A percentile compares a stretch with the other conserved stretches of the same genome.
Evolutionary conservation across 2,797 vertebrate genomes (phyloP).

Genomic region (Gambusia yucatana): DNA sequence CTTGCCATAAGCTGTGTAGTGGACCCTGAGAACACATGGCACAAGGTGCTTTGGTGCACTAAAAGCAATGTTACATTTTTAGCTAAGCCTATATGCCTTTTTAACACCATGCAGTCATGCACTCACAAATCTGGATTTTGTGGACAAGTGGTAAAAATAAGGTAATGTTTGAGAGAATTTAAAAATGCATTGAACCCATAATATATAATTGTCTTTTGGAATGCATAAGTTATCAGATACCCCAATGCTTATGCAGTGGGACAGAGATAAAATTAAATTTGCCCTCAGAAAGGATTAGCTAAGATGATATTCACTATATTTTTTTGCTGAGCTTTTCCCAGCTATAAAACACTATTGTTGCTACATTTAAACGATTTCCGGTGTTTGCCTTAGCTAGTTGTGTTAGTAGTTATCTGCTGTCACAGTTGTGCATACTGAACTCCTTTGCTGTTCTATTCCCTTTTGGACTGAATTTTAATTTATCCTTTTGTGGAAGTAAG

Average conservation of each 20-base stretch:
- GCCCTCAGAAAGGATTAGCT: neutral
- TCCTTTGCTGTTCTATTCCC: neutral
- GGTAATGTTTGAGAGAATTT: neutral
- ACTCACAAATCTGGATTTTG: neutral
- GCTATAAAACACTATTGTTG: neutral
- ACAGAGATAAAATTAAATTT: neutral
- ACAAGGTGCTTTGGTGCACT: neutral
- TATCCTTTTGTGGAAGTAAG: constrained; percentile 9
- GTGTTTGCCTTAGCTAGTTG: neutral
- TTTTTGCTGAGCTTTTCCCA: neutral
- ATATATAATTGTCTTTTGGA: neutral
- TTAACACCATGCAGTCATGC: neutral
- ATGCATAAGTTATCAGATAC: neutral
- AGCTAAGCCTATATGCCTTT: too few species aligned
- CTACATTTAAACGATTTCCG: neutral
- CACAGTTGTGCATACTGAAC: neutral
- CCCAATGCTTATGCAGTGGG: neutral
- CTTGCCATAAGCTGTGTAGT: neutral
- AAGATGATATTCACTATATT: neutral
- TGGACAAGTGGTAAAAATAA: neutral
- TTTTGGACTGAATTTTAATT: constrained; percentile 7
- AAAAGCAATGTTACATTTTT: neutral
- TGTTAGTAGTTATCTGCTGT: neutral
- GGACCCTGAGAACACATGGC: neutral
- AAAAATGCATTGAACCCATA: neutral